Conservation (phyloP, 2,888 invertebrate genomes). For the Dioctria linearis region DNA sequence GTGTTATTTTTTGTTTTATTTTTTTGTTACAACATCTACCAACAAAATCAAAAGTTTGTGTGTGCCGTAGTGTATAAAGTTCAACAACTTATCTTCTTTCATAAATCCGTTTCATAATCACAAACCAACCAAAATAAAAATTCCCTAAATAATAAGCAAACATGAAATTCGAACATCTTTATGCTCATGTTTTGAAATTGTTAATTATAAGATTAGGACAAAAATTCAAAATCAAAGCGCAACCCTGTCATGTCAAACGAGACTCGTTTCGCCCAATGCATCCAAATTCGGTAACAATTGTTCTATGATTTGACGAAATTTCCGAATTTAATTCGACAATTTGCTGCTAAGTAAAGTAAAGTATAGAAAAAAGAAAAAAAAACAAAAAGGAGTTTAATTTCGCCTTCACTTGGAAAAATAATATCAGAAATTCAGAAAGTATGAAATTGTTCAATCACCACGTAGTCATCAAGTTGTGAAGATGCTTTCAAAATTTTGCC, state of each 20-base stretch:
- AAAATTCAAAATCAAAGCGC: not conserved
- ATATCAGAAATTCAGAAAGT: slow-evolving; percentile 50
- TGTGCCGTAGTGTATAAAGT: no score
- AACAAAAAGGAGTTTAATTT: not conserved
- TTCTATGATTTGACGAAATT: slow-evolving; percentile 31
- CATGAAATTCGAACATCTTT: not conserved
- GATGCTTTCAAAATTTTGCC: slow-evolving; percentile 48
- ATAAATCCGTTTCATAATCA: no score
- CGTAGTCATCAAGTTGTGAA: slow-evolving; percentile 40
- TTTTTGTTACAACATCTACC: no score
- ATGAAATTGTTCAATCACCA: slow-evolving; percentile 46
- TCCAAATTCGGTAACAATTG: slow-evolving; percentile 27
- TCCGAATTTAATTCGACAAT: slow-evolving; percentile 41
- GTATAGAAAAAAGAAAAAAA: not conserved
- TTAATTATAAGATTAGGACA: no score
- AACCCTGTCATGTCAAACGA: not conserved
- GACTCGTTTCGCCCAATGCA: slow-evolving; percentile 13
- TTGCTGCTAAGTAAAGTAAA: slow-evolving; percentile 29
- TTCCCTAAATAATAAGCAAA: no score
- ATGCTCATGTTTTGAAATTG: no score
- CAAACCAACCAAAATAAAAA: no score
- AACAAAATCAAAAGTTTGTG: no score
- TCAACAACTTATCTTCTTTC: no score
- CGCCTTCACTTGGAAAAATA: slow-evolving; percentile 39
- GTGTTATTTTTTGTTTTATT: no score